Percentiles rank a stretch among this genome's conserved stretches.
These are phyloP conservation scores for Cyclopterus lumpus DNA, from an alignment of 2,797 vertebrate species.

Conservation along the genomic window DNA sequence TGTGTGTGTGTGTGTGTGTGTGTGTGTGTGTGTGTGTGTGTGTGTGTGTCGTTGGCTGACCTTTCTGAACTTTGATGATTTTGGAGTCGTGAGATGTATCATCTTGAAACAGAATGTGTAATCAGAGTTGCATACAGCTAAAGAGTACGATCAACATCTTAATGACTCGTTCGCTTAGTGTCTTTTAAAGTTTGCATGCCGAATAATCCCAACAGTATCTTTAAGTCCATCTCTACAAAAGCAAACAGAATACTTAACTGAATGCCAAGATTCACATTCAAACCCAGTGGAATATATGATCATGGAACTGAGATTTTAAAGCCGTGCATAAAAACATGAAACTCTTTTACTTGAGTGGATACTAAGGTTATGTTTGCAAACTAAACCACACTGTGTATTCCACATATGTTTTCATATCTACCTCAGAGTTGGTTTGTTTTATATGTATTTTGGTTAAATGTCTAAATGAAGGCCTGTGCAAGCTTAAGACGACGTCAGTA, in stretches of 20 bases:
- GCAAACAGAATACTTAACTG: constrained; percentile 41
- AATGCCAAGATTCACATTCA: background rate
- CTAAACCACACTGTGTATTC: background rate
- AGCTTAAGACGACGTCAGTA: too few species aligned
- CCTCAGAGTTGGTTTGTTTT: background rate
- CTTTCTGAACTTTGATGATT: background rate
- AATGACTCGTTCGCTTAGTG: background rate
- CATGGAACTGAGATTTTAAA: background rate
- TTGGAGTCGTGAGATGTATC: background rate
- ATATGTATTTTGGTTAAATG: too few species aligned
- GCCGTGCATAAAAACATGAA: background rate
- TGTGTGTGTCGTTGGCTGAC: too few species aligned
- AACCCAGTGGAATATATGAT: constrained; percentile 1
- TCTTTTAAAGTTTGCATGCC: background rate
- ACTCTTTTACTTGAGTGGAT: background rate
- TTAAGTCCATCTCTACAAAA: constrained; percentile 9
- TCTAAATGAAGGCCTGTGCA: too few species aligned
- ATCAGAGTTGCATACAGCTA: background rate
- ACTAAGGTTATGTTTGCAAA: too few species aligned
- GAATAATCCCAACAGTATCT: constrained; percentile 2
- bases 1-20: too few species aligned
- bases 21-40: too few species aligned
- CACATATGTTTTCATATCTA: background rate
- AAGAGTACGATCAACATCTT: constrained; percentile 5
- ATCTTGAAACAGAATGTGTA: constrained; percentile 8